These are phyloP conservation scores for Chlamydotis undulata DNA, from an alignment of 2,113 vertebrate species.

Conservation along the genomic window DNA sequence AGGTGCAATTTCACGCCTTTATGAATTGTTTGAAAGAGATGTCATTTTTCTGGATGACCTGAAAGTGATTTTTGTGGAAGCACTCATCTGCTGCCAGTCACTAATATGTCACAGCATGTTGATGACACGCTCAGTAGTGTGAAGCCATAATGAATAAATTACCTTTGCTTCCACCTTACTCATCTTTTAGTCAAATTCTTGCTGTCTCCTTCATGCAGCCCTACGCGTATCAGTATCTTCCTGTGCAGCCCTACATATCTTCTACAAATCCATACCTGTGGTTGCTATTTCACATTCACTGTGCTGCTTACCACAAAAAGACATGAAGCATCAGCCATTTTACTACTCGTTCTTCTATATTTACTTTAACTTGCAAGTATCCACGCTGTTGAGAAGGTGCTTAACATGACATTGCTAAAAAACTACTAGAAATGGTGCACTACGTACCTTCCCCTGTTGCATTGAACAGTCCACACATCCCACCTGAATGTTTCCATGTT, in stretches of 20 bases:
- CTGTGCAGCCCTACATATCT: background rate
- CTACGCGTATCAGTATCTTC: background rate
- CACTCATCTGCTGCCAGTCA: background rate
- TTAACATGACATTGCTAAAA: background rate
- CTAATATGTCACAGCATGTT: background rate
- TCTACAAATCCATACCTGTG: background rate
- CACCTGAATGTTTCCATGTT: slow-evolving; percentile 97
- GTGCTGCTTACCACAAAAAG: background rate
- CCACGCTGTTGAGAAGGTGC: background rate
- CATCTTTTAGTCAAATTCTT: background rate
- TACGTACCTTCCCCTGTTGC: slow-evolving; percentile 91
- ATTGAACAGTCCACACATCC: slow-evolving; percentile 95
- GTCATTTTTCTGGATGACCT: background rate
- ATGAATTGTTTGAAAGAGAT: background rate
- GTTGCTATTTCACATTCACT: background rate
- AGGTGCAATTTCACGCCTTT: background rate
- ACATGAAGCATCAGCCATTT: background rate
- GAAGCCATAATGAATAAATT: background rate
- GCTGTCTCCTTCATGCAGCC: background rate
- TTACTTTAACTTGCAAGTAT: background rate
- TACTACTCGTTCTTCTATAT: no score
- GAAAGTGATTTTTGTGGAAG: background rate
- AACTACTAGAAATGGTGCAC: background rate
- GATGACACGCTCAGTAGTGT: background rate
- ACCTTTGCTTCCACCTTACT: background rate